A percentile compares a stretch with the other conserved stretches of the same genome.
Evolutionary conservation across 2,113 vertebrate species (phyloP).

Genomic region (Trichomycterus rosablanca): DNA sequence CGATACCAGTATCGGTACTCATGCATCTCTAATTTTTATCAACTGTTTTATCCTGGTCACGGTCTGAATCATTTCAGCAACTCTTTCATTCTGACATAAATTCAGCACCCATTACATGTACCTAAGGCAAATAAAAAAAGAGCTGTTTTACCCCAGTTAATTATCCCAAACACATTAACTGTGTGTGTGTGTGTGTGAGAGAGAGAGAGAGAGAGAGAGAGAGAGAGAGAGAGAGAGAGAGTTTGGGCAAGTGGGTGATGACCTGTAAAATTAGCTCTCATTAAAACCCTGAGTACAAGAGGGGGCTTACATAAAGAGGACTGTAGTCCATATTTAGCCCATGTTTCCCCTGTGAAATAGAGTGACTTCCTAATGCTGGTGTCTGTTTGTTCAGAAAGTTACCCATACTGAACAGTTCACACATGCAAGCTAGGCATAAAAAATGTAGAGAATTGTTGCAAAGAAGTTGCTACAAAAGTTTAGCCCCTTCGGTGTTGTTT

Average conservation of each 20-base stretch:
- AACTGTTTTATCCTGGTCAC: no score
- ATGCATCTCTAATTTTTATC: no score
- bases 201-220: background rate
- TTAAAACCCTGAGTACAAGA: conserved; percentile 11
- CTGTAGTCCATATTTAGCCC: background rate
- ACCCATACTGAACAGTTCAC: no score
- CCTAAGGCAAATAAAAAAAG: conserved; percentile 58
- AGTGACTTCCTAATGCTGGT: background rate
- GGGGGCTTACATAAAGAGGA: background rate
- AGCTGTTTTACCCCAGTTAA: conserved; percentile 55
- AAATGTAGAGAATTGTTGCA: no score
- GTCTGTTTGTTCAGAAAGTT: background rate
- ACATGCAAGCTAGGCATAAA: no score
- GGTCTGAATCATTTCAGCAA: no score
- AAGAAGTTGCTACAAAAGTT: no score
- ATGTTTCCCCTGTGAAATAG: background rate
- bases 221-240: background rate
- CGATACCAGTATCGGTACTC: no score
- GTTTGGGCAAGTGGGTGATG: conserved; percentile 23
- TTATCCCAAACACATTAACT: conserved; percentile 62
- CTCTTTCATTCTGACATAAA: conserved; percentile 57
- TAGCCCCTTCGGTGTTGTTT: conserved; percentile 28
- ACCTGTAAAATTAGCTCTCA: conserved; percentile 33
- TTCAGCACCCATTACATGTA: conserved; percentile 60
- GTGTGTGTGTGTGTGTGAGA: background rate